phyloP scores from a whole-genome alignment of 2,113 vertebrate species.

The Danionella cerebrum region DNA sequence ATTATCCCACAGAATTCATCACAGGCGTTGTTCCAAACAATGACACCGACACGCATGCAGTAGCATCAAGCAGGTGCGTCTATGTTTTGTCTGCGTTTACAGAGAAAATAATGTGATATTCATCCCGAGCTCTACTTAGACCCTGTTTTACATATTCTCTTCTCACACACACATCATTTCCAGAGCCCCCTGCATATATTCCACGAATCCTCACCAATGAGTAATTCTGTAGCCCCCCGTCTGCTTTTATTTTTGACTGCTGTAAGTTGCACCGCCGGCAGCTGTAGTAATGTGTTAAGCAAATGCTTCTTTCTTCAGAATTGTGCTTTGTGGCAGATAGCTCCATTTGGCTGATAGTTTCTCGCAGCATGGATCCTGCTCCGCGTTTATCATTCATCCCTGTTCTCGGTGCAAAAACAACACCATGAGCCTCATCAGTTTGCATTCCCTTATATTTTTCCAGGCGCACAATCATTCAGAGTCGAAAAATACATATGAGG shows the following conservation, averaged over 20 bases:
- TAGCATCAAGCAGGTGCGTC: slow-evolving; percentile 2
- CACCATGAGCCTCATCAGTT: slow-evolving; percentile 1
- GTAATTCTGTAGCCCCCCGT: slow-evolving; percentile 10
- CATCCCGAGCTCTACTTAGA: slow-evolving; percentile 24
- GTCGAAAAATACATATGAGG: too few relatives aligned
- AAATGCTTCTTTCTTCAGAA: slow-evolving; percentile 36
- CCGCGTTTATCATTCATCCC: not conserved
- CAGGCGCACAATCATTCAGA: slow-evolving; percentile 37
- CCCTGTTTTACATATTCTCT: slow-evolving; percentile 20
- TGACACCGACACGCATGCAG: not conserved
- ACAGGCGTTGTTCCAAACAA: slow-evolving; percentile 1
- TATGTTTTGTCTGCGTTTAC: not conserved
- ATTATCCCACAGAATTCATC: slow-evolving; percentile 28
- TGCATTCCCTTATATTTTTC: not conserved
- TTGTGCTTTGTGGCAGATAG: slow-evolving; percentile 31
- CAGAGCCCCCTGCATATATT: slow-evolving; percentile 32
- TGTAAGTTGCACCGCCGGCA: slow-evolving; percentile 17
- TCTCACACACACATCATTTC: slow-evolving; percentile 14
- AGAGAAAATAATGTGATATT: slow-evolving; percentile 6
- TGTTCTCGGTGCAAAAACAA: not conserved
- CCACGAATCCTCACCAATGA: slow-evolving; percentile 6
- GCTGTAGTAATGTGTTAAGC: slow-evolving; percentile 41
- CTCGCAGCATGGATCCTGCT: slow-evolving; percentile 19
- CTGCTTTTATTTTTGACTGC: slow-evolving; percentile 31
- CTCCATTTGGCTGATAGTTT: slow-evolving; percentile 39